Conservation (phyloP, 2,888 invertebrate species). For the Acanthosepion pharaonis region DNA sequence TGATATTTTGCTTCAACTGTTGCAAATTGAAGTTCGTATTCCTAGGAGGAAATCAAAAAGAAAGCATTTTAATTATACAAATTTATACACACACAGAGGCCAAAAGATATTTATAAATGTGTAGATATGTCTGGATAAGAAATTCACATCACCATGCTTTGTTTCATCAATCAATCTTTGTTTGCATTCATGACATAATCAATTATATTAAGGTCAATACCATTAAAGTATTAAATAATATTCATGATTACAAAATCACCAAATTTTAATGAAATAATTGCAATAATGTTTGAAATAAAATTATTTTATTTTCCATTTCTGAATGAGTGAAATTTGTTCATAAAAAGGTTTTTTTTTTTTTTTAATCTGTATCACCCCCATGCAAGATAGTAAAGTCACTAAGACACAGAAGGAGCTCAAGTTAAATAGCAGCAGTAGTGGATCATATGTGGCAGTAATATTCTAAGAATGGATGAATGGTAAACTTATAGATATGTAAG, state of each 20-base stretch:
- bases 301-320: background rate
- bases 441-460: too few relatives aligned
- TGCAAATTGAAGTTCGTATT: constrained; percentile 79
- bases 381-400: too few relatives aligned
- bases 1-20: constrained; percentile 77
- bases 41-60: constrained; percentile 59
- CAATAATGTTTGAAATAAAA: background rate
- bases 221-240: constrained; percentile 33
- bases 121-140: too few relatives aligned
- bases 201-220: background rate
- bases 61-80: background rate
- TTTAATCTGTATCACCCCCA: too few relatives aligned
- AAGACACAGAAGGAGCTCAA: too few relatives aligned
- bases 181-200: background rate
- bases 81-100: too few relatives aligned
- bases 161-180: background rate
- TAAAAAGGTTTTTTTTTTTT: too few relatives aligned
- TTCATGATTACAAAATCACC: background rate
- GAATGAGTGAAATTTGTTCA: background rate
- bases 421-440: too few relatives aligned
- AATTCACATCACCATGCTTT: background rate
- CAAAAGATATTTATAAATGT: too few relatives aligned
- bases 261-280: background rate
- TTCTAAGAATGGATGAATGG: too few relatives aligned
- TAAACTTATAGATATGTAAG: too few relatives aligned